Evolutionary conservation across 1,140 invertebrate species (phyloP), one percentile per base, ranked within the genome.

Genomic region (Copidosoma floridanum): DNA sequence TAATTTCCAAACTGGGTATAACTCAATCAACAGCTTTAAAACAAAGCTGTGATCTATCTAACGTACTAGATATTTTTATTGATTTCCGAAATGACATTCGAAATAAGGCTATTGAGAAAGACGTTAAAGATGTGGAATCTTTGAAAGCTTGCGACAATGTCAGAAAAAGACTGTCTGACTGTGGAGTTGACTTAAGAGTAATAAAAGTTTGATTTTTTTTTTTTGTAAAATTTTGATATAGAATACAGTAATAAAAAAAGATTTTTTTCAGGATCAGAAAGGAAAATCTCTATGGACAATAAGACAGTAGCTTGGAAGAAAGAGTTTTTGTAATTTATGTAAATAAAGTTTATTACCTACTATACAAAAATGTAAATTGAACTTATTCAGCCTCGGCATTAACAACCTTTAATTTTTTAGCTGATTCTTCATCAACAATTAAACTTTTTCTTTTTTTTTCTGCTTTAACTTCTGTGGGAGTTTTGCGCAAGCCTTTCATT

Each of bases 401-500:
- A 0, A 38, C 37, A 56, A 44, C 37, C 63, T 70, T 76, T 11
- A 21, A 16, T 67, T 69, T 73, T 41, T 74, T 75, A 43, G 50
- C 53, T 16, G 72, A 72, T 57, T 65, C 46, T 26, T 65, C 67
- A 7, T 70, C 65, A 1, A 23, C 12, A 12, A 3, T 21, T n/a
- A 78, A 71, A 63, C 81, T 84, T 64, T 83, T 85, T 52, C 84
- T 81, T 62, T 84, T 79, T 3, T 82, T 70, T 66, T 82, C 80
- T 18, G 78, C 75, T 65, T 87, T 89, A 67, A 82, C 89, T 68
- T 90, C 89, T 50, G 85, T 82, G 4, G 85, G 70, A 0, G 88
- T 85, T 72, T 91, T 93, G 66, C 87, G 89, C 14, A 98, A 81
- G 43, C 92, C 95, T 80, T 97, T 97, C 86, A 98, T 91, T 78